Base-by-base conservation (phyloP, 2,113 vertebrate genomes). In the Leptocoma aspasia region DNA sequence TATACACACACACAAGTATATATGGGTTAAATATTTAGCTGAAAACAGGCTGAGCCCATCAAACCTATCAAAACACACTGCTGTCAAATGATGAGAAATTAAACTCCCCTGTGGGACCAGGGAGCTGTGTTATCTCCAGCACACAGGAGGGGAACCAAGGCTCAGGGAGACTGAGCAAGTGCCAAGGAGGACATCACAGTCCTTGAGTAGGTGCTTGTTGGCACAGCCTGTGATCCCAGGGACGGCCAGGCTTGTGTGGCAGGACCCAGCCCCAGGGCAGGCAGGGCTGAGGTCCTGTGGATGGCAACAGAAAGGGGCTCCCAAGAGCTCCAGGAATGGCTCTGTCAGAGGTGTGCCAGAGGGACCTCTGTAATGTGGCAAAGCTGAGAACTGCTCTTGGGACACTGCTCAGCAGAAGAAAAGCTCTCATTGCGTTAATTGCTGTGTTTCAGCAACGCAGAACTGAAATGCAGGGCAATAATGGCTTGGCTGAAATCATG, bases 1-100 rank as follows among this genome's bases (percentile, higher is more conserved):
- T 22, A 50, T 1, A 8, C 6, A n/a, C 8, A 35, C 1, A 5
- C 33, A 27, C 15, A 49, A 9, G 14, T 5, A 35, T 10, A 66
- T 18, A 35, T 5, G 23, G 21, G 24, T 70, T 66, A 91, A 77
- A 61, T 73, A 50, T 66, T 64, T 53, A 10, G 11, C 50, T 64
- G 37, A 65, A 78, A 89, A 45, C 33, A 50, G 60, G 56, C 80
- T 65, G n/a, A 78, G 66, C 35, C 71, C 39, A 52, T 73, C 60
- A 31, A 63, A 47, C 35, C 21, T 66, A 54, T 66, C 64, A 59
- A 83, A 83, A 30, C 27, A 39, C 0, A 0, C 4, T 70, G 53
- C 54, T 65, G 66, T n/a, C 20, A 50, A 66, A 49, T 0, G 2
- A 60, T 31, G 44, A 92, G 70, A 57, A 82, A 82, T 44, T 72